These are phyloP conservation scores for Xenus cinereus DNA, from an alignment of 2,113 vertebrate genomes.

Conservation along the genomic window DNA sequence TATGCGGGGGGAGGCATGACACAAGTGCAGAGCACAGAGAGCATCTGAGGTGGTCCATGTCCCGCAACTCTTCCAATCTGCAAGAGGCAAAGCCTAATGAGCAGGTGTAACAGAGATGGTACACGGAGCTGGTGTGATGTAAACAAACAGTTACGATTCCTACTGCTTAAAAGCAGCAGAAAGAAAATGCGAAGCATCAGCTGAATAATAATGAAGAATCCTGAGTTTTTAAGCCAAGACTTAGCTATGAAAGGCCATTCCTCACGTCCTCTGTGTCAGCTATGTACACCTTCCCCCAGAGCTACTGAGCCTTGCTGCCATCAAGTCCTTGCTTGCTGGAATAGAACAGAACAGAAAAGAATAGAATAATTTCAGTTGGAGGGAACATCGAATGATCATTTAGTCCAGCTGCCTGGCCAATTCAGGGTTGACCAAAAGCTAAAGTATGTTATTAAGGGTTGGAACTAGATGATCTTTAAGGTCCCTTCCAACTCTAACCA, in stretches of 20 bases:
- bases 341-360: background rate
- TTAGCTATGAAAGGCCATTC: background rate
- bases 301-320: background rate
- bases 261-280: background rate
- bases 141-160: background rate
- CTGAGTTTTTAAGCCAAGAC: background rate
- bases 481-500: background rate
- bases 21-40: background rate
- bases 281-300: background rate
- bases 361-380: background rate
- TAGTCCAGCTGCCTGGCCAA: background rate
- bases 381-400: background rate
- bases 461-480: background rate
- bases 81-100: background rate
- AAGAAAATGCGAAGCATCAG: background rate
- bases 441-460: background rate
- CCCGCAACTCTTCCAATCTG: fast-evolving
- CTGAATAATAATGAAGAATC: background rate
- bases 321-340: background rate
- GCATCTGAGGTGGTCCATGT: background rate
- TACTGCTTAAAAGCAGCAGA: background rate
- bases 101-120: fast-evolving
- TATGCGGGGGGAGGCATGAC: fast-evolving
- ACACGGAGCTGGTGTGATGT: background rate
- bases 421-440: background rate